phyloP scores from a whole-genome alignment of 2,888 invertebrate genomes.

The Eristalis tenax region DNA sequence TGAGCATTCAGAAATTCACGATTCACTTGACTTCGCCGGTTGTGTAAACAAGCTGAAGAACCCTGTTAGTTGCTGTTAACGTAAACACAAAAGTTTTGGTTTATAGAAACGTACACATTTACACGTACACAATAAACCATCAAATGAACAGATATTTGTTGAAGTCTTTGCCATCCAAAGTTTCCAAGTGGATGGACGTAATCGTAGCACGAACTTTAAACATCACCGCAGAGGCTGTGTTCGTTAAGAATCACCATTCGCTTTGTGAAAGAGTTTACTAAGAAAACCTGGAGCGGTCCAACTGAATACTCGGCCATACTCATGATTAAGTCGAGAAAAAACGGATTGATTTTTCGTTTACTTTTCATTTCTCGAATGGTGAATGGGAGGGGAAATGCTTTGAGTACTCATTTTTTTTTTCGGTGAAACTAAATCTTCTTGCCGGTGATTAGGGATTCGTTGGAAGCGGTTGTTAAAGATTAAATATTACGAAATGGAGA shows the following conservation, averaged over 20 bases:
- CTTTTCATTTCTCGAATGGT: background rate
- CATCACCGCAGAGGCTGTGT: conserved; percentile 7
- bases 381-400: background rate
- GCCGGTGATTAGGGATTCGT: background rate
- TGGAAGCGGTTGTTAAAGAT: background rate
- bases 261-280: conserved; percentile 25
- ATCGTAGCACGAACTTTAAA: conserved; percentile 49
- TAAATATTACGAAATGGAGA: background rate
- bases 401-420: background rate
- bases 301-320: background rate
- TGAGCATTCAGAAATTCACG: conserved; percentile 33
- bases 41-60: conserved; percentile 47
- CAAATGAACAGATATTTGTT: background rate
- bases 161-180: background rate
- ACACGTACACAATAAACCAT: background rate
- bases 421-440: background rate
- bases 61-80: conserved; percentile 30
- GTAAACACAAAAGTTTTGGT: conserved; percentile 23
- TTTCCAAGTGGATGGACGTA: conserved; percentile 28
- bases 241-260: conserved; percentile 47
- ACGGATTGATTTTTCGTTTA: conserved; percentile 45
- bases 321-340: conserved; percentile 51
- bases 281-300: conserved; percentile 36
- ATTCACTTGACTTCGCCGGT: conserved; percentile 6
- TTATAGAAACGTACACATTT: background rate